Conservation (phyloP, 2,797 vertebrate species). For the Eulemur mongoz region DNA sequence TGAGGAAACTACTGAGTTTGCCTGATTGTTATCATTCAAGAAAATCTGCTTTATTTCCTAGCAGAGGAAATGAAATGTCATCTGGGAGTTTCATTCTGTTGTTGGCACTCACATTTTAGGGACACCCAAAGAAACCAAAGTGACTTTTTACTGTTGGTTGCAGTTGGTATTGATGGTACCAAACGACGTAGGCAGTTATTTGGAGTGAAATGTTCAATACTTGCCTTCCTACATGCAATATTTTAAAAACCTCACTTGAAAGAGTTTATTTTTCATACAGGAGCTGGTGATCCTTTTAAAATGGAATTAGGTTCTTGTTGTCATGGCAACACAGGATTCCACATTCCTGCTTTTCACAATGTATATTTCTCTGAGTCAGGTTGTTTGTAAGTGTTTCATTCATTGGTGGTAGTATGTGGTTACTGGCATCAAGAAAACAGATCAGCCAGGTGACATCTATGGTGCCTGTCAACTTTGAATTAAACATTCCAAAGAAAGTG, state of each 20-base stretch:
- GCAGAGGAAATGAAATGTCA: not conserved
- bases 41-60: conserved; percentile 23
- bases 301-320: conserved; percentile 75
- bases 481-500: conserved; percentile 7
- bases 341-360: conserved; percentile 53
- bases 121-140: not conserved
- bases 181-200: not conserved
- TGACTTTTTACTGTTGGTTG: not conserved
- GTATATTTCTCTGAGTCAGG: conserved; percentile 54
- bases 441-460: not conserved
- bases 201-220: not conserved
- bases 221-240: not conserved
- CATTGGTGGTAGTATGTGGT: not conserved
- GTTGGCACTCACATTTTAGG: not conserved
- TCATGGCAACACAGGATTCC: conserved; percentile 71
- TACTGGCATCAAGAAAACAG: not conserved
- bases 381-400: conserved; percentile 67
- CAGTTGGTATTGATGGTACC: not conserved
- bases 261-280: conserved; percentile 65
- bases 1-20: not conserved
- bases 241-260: conserved; percentile 63
- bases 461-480: not conserved
- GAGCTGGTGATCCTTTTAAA: conserved; percentile 67
- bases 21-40: not conserved
- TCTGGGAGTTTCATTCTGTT: conserved; percentile 15